Evolutionary conservation across 2,113 vertebrate species (phyloP).

Genomic region (Psilopsiagon aymara): DNA sequence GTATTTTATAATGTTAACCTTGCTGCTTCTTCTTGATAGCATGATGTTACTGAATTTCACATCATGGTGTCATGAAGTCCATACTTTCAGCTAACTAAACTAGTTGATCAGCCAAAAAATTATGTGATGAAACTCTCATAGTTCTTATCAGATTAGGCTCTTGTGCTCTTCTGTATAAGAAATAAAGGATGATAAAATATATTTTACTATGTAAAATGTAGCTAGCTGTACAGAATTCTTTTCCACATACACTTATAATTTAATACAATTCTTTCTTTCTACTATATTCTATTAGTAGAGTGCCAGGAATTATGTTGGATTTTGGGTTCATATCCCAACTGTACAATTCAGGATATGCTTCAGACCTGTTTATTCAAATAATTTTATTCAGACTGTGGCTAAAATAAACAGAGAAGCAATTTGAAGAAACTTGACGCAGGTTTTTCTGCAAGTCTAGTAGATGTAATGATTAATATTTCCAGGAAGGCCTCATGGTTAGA

Average conservation of each 20-base stretch:
- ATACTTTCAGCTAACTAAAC: neutral
- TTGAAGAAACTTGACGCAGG: conserved; percentile 8
- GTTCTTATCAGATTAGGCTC: neutral
- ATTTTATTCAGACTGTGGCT: conserved; percentile 36
- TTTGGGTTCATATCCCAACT: conserved; percentile 45
- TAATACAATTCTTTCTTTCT: conserved; percentile 37
- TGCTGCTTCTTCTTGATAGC: neutral
- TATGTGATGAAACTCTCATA: neutral
- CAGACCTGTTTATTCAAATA: conserved; percentile 38
- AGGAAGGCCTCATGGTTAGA: conserved; percentile 51
- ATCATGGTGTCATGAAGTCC: neutral
- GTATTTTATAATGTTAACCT: neutral
- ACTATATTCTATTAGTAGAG: conserved; percentile 26
- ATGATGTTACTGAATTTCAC: neutral
- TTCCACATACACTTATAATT: neutral
- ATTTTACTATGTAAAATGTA: neutral
- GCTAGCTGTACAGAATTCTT: neutral
- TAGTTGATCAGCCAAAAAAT: neutral
- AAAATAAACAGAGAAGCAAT: conserved; percentile 51
- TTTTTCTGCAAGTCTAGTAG: conserved; percentile 37
- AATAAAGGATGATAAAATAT: neutral
- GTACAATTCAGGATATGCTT: conserved; percentile 41
- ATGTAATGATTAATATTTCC: conserved; percentile 59
- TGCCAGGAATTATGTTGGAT: conserved; percentile 45
- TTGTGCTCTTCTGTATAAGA: neutral